Evolutionary conservation across 2,113 vertebrate genomes (phyloP).

Genomic region (Onychorhynchus coronatus): DNA sequence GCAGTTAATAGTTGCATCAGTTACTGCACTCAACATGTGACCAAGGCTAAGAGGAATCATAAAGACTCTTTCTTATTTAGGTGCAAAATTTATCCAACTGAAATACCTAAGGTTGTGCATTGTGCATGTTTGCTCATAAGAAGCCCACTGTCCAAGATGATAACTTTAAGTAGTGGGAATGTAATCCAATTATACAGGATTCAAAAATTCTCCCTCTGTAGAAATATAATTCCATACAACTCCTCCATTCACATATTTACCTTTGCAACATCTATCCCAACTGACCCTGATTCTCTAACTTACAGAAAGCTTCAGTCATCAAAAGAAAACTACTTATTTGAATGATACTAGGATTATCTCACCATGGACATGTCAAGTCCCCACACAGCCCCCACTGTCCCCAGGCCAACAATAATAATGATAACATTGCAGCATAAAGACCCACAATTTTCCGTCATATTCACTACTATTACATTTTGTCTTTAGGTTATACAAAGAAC

Average conservation of each 20-base stretch:
- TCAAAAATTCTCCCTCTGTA: not conserved
- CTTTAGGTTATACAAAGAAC: not conserved
- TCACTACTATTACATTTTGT: not conserved
- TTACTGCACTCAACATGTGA: not conserved
- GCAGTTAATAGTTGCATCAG: not conserved
- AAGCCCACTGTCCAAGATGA: not conserved
- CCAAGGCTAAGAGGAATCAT: not conserved
- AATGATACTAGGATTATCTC: not conserved
- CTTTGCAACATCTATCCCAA: not conserved
- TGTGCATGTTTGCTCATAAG: not conserved
- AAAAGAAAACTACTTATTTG: not conserved
- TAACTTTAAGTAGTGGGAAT: not conserved
- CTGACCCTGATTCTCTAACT: not conserved
- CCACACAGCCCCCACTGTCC: rapidly evolving
- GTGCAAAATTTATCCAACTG: not conserved
- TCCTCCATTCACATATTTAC: not conserved
- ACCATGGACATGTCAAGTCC: not conserved
- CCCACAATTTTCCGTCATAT: not conserved
- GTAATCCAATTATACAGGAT: not conserved
- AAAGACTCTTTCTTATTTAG: not conserved
- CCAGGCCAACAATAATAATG: not conserved
- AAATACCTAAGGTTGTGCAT: not conserved
- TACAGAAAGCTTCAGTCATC: not conserved
- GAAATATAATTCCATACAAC: not conserved
- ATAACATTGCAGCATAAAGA: not conserved